Evolutionary conservation across 1,140 invertebrate genomes (phyloP), one percentile per base, ranked within the genome.

Genomic region (Zaprionus vittiger): DNA sequence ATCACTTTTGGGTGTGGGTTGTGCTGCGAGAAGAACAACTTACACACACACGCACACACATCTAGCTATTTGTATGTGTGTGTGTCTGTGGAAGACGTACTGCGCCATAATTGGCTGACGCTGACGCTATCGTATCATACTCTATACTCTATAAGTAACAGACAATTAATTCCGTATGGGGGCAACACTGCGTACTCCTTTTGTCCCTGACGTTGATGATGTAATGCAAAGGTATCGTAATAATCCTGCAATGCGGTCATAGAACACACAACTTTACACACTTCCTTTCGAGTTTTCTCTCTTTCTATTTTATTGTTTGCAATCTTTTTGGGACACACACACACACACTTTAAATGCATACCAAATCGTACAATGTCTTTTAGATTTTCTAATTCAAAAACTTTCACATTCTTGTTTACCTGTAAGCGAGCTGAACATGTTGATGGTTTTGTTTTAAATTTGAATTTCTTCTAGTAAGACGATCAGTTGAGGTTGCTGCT

Each of bases 401-500:
- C 85, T 91, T 89, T 91, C 85, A 90, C 85, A 73, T 64, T 22
- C 31, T 54, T 62, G 12, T 76, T 91, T 91, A 91, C 89, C 89
- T 91, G 89, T 85, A 62, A 91, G 65, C 60, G 89, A 91, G 80
- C 84, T 91, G 75, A 91, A 91, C 89, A 91, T 91, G 60, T 81
- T 90, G 79, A 63, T 47, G 41, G 38, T 57, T 78, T 77, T 75
- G 37, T 52, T 82, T 79, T 70, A 6, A 55, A 47, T 47, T 73
- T 28, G 17, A 41, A 20, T n/a, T 72, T 38, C 34, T 52, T 41
- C 14, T n/a, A 24, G 20, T 14, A 52, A 52, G 47, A 22, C 20
- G 20, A 52, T 52, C 20, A 17, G 41, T 17, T 47, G 6, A 17
- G 41, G 47, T 12, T 52, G 11, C 22, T 52, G 5, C 41, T n/a